Evolutionary conservation across 2,888 invertebrate species (phyloP).

Genomic region (Microplitis deprimator): DNA sequence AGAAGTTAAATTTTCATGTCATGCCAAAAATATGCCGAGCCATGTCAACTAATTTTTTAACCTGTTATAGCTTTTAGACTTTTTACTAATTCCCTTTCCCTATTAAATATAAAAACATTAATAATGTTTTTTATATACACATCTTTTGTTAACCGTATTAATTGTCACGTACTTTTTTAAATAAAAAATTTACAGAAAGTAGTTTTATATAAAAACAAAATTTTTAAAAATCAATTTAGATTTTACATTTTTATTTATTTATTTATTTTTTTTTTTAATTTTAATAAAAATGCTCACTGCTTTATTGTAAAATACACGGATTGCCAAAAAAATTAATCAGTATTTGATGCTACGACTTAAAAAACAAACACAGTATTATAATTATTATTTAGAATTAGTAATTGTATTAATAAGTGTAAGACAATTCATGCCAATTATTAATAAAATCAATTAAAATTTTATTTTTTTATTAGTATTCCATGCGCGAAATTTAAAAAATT

Average conservation of each 20-base stretch:
- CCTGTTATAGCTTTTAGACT: slow-evolving; percentile 57
- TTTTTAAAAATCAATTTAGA: slow-evolving; percentile 34
- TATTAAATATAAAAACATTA: slow-evolving; percentile 21
- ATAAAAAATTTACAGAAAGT: slow-evolving; percentile 37
- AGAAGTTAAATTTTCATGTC: slow-evolving; percentile 24
- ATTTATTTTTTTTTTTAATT: slow-evolving; percentile 11
- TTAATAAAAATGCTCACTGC: slow-evolving; percentile 14
- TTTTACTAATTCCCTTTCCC: slow-evolving; percentile 41
- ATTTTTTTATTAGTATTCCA: neutral
- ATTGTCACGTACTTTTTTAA: slow-evolving; percentile 23
- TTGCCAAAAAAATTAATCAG: slow-evolving; percentile 32
- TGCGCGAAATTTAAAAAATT: neutral
- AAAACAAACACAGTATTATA: slow-evolving; percentile 29
- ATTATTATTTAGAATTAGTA: slow-evolving; percentile 13
- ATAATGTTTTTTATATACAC: slow-evolving; percentile 31
- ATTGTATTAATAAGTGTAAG: slow-evolving; percentile 38
- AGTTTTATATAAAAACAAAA: slow-evolving; percentile 44
- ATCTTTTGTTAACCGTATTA: neutral
- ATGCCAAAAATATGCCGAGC: slow-evolving; percentile 53
- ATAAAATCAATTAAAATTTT: slow-evolving; percentile 13
- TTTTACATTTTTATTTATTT: slow-evolving; percentile 3
- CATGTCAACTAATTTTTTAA: slow-evolving; percentile 66
- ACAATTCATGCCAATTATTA: neutral
- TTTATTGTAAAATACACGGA: slow-evolving; percentile 34
- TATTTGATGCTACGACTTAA: slow-evolving; percentile 47